Conservation (phyloP, 1,140 invertebrate genomes). For the Gonioctena quinquepunctata region DNA sequence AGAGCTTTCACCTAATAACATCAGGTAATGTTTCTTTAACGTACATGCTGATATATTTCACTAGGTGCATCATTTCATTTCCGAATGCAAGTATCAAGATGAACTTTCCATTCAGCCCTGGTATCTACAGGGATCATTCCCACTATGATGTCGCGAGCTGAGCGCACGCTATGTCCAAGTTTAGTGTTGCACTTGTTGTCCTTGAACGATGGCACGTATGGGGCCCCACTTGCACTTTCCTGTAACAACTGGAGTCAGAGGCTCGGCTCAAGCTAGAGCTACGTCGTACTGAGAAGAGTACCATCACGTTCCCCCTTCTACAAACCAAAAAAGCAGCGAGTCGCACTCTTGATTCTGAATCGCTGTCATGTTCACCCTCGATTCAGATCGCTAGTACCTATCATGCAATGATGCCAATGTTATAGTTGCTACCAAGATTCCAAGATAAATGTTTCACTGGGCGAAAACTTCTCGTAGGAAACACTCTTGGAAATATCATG, state of each 20-base stretch:
- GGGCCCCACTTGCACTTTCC: conserved; percentile 52
- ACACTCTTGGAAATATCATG: too few species aligned
- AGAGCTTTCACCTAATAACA: too few species aligned
- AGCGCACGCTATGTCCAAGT: conserved; percentile 42
- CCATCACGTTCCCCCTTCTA: not conserved
- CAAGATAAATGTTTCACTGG: too few species aligned
- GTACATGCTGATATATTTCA: too few species aligned
- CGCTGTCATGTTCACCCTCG: not conserved
- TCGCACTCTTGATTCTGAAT: not conserved
- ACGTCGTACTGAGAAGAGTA: not conserved
- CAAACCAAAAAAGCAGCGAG: not conserved
- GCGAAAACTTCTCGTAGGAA: too few species aligned
- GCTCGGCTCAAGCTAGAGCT: not conserved
- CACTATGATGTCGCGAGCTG: conserved; percentile 41
- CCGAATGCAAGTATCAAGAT: too few species aligned
- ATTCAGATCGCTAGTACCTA: too few species aligned
- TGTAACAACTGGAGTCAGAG: conserved; percentile 25
- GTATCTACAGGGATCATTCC: not conserved
- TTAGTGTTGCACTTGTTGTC: conserved; percentile 45
- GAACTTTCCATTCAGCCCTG: not conserved
- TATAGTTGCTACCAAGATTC: too few species aligned
- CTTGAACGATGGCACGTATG: conserved; percentile 52
- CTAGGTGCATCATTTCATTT: too few species aligned
- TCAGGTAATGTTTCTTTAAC: too few species aligned
- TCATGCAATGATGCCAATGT: too few species aligned